phyloP scores from a whole-genome alignment of 2,888 invertebrate species.

The Myopa tessellatipennis region DNA sequence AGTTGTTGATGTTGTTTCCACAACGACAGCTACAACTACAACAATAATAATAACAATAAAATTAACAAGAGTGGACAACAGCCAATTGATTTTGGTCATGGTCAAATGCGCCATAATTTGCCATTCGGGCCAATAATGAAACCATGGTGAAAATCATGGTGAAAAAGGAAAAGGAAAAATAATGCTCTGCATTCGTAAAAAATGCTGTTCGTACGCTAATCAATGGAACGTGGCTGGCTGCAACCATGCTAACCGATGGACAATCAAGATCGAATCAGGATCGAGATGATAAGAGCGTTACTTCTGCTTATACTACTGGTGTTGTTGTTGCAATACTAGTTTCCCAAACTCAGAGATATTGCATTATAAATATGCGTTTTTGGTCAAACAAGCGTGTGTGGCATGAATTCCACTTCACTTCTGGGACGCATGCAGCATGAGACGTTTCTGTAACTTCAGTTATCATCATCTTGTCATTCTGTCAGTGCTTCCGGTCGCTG shows the following conservation, averaged over 20 bases:
- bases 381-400: background rate
- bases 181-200: too few relatives aligned
- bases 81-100: slow-evolving; percentile 21
- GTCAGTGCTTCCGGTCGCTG: background rate
- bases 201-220: too few relatives aligned
- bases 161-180: too few relatives aligned
- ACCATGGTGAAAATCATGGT: too few relatives aligned
- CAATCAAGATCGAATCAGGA: too few relatives aligned
- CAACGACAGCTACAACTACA: background rate
- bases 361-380: background rate
- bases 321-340: background rate
- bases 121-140: too few relatives aligned
- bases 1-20: background rate
- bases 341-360: background rate
- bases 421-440: too few relatives aligned
- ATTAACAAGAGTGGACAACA: background rate
- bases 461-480: background rate
- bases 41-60: background rate
- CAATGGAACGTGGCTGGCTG: too few relatives aligned
- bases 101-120: slow-evolving; percentile 3
- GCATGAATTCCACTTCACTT: background rate
- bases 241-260: too few relatives aligned
- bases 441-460: background rate
- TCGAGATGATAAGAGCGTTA: background rate
- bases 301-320: background rate